A percentile compares a stretch with the other conserved stretches of the same genome.
Evolutionary conservation across 2,888 invertebrate species (phyloP).

Genomic region (Pristionchus exspectatus): DNA sequence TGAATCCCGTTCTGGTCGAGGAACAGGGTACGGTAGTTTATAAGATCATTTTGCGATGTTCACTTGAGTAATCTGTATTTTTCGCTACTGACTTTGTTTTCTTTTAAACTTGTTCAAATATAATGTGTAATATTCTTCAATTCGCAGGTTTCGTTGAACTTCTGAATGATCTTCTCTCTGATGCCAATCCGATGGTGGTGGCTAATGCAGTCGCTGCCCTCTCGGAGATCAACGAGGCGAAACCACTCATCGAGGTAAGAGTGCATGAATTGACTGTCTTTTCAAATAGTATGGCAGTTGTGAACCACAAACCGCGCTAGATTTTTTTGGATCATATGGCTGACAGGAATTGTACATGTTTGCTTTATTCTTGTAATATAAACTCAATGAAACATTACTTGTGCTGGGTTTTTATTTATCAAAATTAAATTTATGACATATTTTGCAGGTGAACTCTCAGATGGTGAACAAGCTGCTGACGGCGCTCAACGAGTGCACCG

Average conservation of each 20-base stretch:
- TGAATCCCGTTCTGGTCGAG: constrained; percentile 86
- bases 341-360: not conserved
- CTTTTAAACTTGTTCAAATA: not conserved
- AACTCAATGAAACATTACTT: not conserved
- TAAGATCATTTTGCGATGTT: no score
- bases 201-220: constrained; percentile 99
- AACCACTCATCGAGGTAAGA: constrained; percentile 88
- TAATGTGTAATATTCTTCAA: not conserved
- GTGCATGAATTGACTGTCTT: no score
- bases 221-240: constrained; percentile 97
- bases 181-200: constrained; percentile 99
- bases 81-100: no score
- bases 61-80: no score
- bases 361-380: not conserved
- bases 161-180: constrained; percentile 94
- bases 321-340: not conserved
- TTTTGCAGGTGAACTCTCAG: constrained; percentile 89
- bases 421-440: not conserved
- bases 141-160: constrained; percentile 89
- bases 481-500: constrained; percentile 98
- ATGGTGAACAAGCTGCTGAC: constrained; percentile 98
- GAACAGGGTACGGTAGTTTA: constrained; percentile 83
- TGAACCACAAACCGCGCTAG: not conserved
- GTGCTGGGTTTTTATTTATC: not conserved
- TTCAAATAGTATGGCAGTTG: not conserved